Base-by-base conservation (phyloP, 2,888 invertebrate genomes). In the Sminthurides aquaticus region DNA sequence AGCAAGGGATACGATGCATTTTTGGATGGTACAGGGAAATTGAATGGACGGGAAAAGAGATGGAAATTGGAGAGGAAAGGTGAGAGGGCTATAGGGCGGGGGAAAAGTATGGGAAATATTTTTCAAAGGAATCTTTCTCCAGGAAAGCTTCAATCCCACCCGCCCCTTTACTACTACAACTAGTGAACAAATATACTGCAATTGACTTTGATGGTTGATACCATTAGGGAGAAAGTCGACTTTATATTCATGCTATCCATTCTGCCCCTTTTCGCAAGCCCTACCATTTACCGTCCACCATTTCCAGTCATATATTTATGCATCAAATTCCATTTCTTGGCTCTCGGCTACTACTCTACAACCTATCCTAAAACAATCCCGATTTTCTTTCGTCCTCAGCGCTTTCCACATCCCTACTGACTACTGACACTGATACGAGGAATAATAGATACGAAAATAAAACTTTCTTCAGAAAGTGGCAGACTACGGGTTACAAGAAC, bases 181-280 rank as follows among this genome's bases (percentile, higher is more conserved):
- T 34, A 34, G 29, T 58, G 60, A 54, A 60, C 62, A 63, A 65
- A 64, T 27, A 60, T 22, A 65, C 49, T 67, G 67, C 64, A 55
- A 63, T 63, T 67, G 67, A 67, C 67, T 64, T 64, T 67, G 67
- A 67, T 67, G 67, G 60, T 59, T 59, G 61, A 57, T 49, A 49
- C 48, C 28, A 26, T 57, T 22, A 22, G 48, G 49, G 49, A 63
- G 49, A n/a, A 24, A 24, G 24, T 20, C 24, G 22, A 25, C 34
- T 20, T 20, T 27, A 25, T 11, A 28, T 29, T 57, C 26, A 20
- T 3, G 20, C 29, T 20, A 8, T 28, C 3, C 28, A 11, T 57
- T 29, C 20, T 24, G 28, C 11, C 28, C 29, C 29, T 27, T n/a
- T 57, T 28, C n/a, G 15, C 43, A 34, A 11, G 8, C 43, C 15